Evolutionary conservation across 2,113 vertebrate genomes (phyloP), one percentile per base, ranked within the genome.

Genomic region (Morone saxatilis): DNA sequence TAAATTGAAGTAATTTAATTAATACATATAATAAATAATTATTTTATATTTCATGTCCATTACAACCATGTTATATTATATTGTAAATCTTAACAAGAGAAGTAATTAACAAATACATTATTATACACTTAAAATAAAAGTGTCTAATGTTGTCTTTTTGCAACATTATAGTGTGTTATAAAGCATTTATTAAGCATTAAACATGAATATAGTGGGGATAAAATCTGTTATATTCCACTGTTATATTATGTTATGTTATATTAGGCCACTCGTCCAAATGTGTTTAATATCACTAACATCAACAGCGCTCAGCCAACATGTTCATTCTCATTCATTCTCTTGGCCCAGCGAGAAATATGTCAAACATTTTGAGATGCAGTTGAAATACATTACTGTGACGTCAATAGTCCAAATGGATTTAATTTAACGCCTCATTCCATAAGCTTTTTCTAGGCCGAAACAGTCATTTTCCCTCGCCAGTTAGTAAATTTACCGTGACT

Each of bases 361-460:
- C 56, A 76, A 41, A 80, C 63, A 67, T 84, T 83, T 78, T 51
- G n/a, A 83, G 71, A 86, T 40, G 41, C 74, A 65, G 63, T 47
- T 76, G 51, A 78, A 86, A 76, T 79, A n/a, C 62, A 36, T 57
- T 3, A 10, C 57, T 69, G 73, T 85, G 86, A 91, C 80, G 71
- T 87, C 80, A 63, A 2, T 17, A 6, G 59, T 9, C 71, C 81
- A 70, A 93, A 91, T 90, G 84, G 91, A 88, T 90, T 84, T 81
- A 48, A 91, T 92, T 89, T 89, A 88, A 88, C 69, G 83, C 71
- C 80, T 86, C 88, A 81, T 89, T 92, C 85, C 83, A 48, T 59
- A 19, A 62, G 81, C 73, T 79, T 76, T 57, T 76, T 71, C 59
- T 75, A 7, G 6, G 45, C 51, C 17, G 6, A 38, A 66, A 71